Evolutionary conservation across 1,140 invertebrate species (phyloP), one percentile per base, ranked within the genome.

Genomic region (Eriosoma lanigerum): DNA sequence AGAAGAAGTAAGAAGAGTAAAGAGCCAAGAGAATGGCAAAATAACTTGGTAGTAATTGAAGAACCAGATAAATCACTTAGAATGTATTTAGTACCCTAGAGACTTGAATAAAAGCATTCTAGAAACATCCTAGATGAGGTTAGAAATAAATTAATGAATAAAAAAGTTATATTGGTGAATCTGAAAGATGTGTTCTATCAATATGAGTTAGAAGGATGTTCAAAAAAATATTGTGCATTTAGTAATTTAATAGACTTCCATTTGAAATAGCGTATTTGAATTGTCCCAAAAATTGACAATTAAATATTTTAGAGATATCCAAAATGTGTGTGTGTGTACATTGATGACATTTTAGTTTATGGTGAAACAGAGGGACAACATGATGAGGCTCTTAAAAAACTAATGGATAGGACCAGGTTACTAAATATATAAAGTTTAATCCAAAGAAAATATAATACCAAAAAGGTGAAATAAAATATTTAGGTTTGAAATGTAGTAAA

Each of bases 81-180:
- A 15, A 32, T 87, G 0, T 86, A 85, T 80, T 83, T 85, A 17
- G 87, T n/a, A 87, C 70, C 86, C 84, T 9, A n/a, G n/a, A 83
- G 70, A 21, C 0, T n/a, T 82, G 21, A 82, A 82, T 72, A 72
- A 80, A 24, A 17, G 21, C 32, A 48, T 80, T 17, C 15, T 58
- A 75, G 60, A 62, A 17, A 21, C 50, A 56, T 80, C 0, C 21
- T 81, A 32, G 81, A 83, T 9, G 82, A 83, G 32, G 68, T 83
- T 15, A 44, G n/a, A n/a, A 38, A 12, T 73, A 44, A 81, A 75
- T 56, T 83, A 48, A 29, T 19, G 3, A 68, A 48, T 46, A 48
- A 48, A 46, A 44, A 46, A n/a, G 46, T 12, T 46, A 68, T n/a
- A 19, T 21, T 68, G 4, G 1, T 44, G 5, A n/a, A 68, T 13